phyloP scores from a whole-genome alignment of 1,140 invertebrate species.

The Drosophila triauraria region DNA sequence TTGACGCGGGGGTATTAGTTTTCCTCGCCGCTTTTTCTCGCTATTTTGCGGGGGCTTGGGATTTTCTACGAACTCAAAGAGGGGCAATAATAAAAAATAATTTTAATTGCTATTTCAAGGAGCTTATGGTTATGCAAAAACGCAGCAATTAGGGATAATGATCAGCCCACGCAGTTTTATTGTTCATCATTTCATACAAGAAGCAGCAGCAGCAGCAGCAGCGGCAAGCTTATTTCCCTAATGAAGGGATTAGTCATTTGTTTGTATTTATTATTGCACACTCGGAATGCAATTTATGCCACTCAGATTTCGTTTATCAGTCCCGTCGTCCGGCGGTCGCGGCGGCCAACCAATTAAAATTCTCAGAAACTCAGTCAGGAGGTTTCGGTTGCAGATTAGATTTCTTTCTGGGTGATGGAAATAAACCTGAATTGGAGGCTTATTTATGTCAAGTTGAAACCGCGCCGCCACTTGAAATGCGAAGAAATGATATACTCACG shows the following conservation, averaged over 20 bases:
- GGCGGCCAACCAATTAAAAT: slow-evolving; percentile 15
- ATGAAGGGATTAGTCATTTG: slow-evolving; percentile 2
- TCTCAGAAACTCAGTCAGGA: slow-evolving; percentile 6
- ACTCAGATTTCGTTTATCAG: slow-evolving; percentile 17
- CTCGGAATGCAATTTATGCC: slow-evolving; percentile 2
- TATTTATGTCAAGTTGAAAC: slow-evolving; percentile 15
- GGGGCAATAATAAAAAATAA: background rate
- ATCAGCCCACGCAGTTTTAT: no score
- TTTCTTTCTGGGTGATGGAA: slow-evolving; percentile 5
- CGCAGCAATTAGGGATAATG: no score
- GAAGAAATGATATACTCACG: background rate
- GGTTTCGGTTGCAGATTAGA: slow-evolving; percentile 11
- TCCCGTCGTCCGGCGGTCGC: background rate
- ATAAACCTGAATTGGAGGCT: slow-evolving; percentile 8
- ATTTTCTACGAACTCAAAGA: background rate
- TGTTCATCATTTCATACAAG: no score
- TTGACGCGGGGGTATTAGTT: slow-evolving; percentile 1
- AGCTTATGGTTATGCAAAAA: background rate
- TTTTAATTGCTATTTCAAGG: background rate
- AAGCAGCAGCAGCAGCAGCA: no score
- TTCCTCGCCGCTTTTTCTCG: background rate
- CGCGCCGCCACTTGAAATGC: slow-evolving; percentile 1
- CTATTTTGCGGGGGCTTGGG: background rate
- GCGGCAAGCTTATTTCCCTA: background rate
- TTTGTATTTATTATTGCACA: background rate